These are phyloP conservation scores for Druon quercuslanigerum DNA, from an alignment of 1,140 invertebrate species.

Conservation along the genomic window DNA sequence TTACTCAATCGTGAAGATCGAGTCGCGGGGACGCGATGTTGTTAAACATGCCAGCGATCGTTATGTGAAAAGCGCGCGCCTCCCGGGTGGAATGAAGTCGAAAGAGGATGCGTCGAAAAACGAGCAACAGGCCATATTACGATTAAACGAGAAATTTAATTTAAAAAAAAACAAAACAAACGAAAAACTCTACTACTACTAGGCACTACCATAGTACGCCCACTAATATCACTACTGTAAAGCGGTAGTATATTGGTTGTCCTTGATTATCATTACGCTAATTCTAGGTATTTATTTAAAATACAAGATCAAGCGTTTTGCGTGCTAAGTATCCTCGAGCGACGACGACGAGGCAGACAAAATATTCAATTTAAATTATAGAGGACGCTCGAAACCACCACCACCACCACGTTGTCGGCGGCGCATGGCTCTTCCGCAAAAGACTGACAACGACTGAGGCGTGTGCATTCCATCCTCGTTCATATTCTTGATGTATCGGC, in stretches of 20 bases:
- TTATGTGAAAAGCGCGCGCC: constrained; percentile 36
- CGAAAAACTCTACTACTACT: constrained; percentile 61
- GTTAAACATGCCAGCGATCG: neutral
- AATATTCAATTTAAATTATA: constrained; percentile 32
- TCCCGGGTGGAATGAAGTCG: neutral
- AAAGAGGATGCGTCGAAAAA: constrained; percentile 31
- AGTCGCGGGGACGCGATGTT: constrained; percentile 48
- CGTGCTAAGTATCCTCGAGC: constrained; percentile 61
- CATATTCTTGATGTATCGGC: constrained; percentile 32
- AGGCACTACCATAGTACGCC: constrained; percentile 68
- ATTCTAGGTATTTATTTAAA: constrained; percentile 69
- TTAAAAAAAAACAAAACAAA: constrained; percentile 40
- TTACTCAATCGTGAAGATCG: constrained; percentile 46
- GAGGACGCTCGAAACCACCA: constrained; percentile 19
- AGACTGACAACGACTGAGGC: constrained; percentile 31
- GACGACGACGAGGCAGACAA: constrained; percentile 34
- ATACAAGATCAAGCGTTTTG: constrained; percentile 51
- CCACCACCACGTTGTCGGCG: neutral
- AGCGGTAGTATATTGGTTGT: constrained; percentile 67
- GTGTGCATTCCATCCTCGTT: constrained; percentile 33
- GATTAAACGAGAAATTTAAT: constrained; percentile 58
- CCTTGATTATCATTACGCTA: constrained; percentile 65
- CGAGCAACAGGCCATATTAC: constrained; percentile 69
- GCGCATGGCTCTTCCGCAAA: constrained; percentile 30
- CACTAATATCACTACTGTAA: constrained; percentile 70